Evolutionary conservation across 2,797 vertebrate species (phyloP).

Genomic region (Pipistrellus kuhlii): DNA sequence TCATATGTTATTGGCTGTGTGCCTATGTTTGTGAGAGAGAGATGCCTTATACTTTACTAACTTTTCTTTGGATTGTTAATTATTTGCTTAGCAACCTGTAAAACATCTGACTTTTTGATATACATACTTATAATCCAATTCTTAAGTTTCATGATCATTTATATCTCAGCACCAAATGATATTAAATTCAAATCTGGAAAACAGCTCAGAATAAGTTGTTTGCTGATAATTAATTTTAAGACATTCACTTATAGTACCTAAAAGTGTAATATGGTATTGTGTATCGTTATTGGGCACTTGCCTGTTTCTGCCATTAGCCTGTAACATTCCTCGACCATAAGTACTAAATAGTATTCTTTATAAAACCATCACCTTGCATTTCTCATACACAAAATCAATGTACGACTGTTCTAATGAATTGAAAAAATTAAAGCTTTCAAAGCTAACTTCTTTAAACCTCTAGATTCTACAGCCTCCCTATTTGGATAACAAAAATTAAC

Average conservation of each 20-base stretch:
- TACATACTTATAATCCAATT: background rate
- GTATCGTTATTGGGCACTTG: background rate
- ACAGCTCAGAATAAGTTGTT: slow-evolving; percentile 7
- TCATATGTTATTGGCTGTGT: background rate
- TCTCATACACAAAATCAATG: background rate
- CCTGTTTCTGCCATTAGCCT: background rate
- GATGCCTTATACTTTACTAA: background rate
- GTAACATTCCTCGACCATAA: background rate
- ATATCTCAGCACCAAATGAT: background rate
- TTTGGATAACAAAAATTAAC: background rate
- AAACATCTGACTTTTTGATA: background rate
- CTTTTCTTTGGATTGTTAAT: background rate
- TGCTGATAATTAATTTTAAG: background rate
- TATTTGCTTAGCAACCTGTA: background rate
- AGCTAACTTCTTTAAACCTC: background rate
- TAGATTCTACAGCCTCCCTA: background rate
- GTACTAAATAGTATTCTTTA: background rate
- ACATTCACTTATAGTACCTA: background rate
- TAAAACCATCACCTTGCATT: background rate
- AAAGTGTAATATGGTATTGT: background rate
- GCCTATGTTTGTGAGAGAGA: background rate
- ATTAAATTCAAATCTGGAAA: background rate
- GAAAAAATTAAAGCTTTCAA: slow-evolving; percentile 26
- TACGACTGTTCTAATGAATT: background rate
- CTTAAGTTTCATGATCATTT: background rate